phyloP scores from a whole-genome alignment of 92 coral and sea anemone species.

The Ricordea florida region DNA sequence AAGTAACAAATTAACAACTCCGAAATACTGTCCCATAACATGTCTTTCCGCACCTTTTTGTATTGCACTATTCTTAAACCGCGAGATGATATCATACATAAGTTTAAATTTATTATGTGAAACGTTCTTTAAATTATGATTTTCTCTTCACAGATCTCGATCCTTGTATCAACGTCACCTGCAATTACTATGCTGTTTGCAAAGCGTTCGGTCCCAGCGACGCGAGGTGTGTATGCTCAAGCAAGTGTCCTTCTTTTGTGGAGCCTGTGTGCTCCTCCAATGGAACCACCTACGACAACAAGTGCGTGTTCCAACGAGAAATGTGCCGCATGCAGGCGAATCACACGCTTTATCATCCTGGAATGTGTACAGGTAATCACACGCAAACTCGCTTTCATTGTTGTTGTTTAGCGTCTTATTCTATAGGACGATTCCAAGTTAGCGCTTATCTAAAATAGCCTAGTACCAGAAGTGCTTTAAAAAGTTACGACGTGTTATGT shows the following conservation, averaged over 20 bases:
- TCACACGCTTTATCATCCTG: slow-evolving; percentile 51
- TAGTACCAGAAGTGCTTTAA: too few species aligned
- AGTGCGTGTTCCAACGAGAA: slow-evolving; percentile 46
- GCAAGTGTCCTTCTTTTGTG: slow-evolving; percentile 46
- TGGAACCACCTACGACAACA: slow-evolving; percentile 57
- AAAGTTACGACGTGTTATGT: too few species aligned
- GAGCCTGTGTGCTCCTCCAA: slow-evolving; percentile 65
- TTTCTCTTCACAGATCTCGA: slow-evolving; percentile 38
- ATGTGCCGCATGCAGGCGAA: slow-evolving; percentile 52
- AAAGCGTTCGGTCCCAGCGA: slow-evolving; percentile 53
- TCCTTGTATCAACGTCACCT: slow-evolving; percentile 52
- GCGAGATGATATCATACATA: too few species aligned
- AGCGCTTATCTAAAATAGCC: too few species aligned
- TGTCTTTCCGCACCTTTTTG: too few species aligned
- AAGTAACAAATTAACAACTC: too few species aligned
- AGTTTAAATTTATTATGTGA: too few species aligned
- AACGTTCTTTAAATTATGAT: too few species aligned
- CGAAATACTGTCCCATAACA: too few species aligned
- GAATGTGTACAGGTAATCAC: slow-evolving; percentile 48
- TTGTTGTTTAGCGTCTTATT: not conserved
- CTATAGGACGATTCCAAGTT: not conserved
- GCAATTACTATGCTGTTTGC: slow-evolving; percentile 35
- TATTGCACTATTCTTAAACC: too few species aligned
- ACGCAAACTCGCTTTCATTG: not conserved
- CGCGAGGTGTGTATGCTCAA: slow-evolving; percentile 43